Conservation (phyloP, 2,113 vertebrate genomes). For the Puntigrus tetrazona region DNA sequence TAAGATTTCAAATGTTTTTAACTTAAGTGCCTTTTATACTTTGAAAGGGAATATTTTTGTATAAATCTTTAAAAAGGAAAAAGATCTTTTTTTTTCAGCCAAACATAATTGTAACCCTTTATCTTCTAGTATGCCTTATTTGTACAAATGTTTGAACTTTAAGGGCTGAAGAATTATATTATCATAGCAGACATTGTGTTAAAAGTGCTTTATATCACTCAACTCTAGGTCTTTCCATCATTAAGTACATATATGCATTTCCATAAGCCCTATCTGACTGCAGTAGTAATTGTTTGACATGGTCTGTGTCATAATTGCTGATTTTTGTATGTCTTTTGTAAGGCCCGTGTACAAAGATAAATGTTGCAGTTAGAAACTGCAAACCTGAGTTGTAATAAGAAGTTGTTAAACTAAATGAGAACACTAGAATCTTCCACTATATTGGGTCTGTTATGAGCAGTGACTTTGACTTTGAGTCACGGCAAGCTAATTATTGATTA, state of each 20-base stretch:
- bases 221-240: background rate
- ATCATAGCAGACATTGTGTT: conserved; percentile 2
- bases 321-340: background rate
- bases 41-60: conserved; percentile 69
- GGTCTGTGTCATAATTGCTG: background rate
- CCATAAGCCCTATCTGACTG: conserved; percentile 52
- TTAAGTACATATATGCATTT: conserved; percentile 11
- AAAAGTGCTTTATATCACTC: background rate
- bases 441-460: background rate
- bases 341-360: background rate
- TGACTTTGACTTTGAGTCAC: background rate
- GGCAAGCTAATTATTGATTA: background rate
- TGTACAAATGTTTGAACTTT: conserved; percentile 44
- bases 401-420: background rate
- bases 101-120: background rate
- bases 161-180: background rate
- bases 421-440: background rate
- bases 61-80: conserved; percentile 55
- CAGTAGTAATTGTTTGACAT: conserved; percentile 37
- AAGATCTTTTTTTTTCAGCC: conserved; percentile 55
- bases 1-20: conserved; percentile 59
- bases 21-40: conserved; percentile 65
- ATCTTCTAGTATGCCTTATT: conserved; percentile 11
- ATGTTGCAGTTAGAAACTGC: background rate
- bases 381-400: background rate